phyloP scores from a whole-genome alignment of 2,888 invertebrate genomes.

The Alloplasta piceator region DNA sequence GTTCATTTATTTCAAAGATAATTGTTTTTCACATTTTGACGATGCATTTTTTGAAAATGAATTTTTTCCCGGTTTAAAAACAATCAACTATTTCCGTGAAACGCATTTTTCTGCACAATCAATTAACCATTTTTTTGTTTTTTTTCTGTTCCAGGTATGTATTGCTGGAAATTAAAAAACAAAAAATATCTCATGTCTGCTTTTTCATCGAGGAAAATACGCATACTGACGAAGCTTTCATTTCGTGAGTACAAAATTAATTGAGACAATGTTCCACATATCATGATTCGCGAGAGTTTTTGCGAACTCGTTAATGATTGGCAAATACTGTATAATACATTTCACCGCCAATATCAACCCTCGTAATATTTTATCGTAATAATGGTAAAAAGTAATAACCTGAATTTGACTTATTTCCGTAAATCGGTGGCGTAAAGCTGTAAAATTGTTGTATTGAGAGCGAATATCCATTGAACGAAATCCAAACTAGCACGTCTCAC shows the following conservation, averaged over 20 bases:
- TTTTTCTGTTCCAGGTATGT: slow-evolving; percentile 49
- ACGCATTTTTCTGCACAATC: too few species aligned
- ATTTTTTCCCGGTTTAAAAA: too few species aligned
- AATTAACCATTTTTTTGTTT: slow-evolving; percentile 5
- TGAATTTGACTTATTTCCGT: not conserved
- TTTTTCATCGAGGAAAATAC: not conserved
- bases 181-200: not conserved
- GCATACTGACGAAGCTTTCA: slow-evolving; percentile 10
- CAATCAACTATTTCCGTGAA: too few species aligned
- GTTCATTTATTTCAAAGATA: too few species aligned
- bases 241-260: slow-evolving; percentile 37
- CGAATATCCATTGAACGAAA: slow-evolving; percentile 31
- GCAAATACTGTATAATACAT: too few species aligned
- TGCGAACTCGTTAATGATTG: not conserved
- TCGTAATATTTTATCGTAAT: not conserved
- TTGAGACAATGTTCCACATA: not conserved
- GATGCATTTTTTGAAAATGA: too few species aligned
- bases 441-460: slow-evolving; percentile 10
- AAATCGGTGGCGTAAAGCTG: not conserved
- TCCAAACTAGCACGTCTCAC: not conserved
- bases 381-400: not conserved
- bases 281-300: not conserved
- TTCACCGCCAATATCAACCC: not conserved
- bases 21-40: too few species aligned
- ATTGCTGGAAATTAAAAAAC: not conserved